Percentiles rank a stretch among this genome's conserved stretches.
Evolutionary conservation across 2,113 vertebrate genomes (phyloP).

Genomic region (Condylura cristata): DNA sequence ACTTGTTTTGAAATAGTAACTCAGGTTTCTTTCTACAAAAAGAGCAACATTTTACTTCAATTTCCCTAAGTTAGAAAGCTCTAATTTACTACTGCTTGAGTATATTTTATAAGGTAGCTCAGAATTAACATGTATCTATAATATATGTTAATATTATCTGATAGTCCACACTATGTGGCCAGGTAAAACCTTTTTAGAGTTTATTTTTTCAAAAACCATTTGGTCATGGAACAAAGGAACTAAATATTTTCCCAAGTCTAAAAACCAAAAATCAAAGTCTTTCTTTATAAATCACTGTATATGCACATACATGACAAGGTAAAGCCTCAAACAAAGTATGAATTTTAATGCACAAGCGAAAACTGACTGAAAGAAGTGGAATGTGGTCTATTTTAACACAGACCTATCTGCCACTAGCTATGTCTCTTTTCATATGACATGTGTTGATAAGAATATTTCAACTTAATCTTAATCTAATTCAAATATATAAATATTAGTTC

Average conservation of each 20-base stretch:
- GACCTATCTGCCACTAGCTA: not conserved
- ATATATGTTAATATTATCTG: not conserved
- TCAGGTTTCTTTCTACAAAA: constrained; percentile 8
- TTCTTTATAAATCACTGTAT: not conserved
- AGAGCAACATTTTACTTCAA: not conserved
- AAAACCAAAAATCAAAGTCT: constrained; percentile 32
- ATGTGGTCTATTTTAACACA: not conserved
- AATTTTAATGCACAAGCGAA: not conserved
- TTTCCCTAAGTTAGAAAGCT: not conserved
- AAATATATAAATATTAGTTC: constrained; percentile 19
- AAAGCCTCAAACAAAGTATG: constrained; percentile 7
- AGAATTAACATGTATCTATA: constrained; percentile 18
- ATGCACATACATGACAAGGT: constrained; percentile 28
- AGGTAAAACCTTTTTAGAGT: not conserved
- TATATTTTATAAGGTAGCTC: constrained; percentile 29
- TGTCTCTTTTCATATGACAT: not conserved
- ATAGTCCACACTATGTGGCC: not conserved
- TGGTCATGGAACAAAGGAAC: constrained; percentile 10
- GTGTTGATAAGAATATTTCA: not conserved
- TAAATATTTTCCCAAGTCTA: not conserved
- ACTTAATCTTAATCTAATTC: not conserved
- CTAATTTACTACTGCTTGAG: not conserved
- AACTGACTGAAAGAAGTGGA: not conserved
- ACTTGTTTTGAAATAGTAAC: constrained; percentile 7
- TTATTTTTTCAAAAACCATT: constrained; percentile 22